Evolutionary conservation across 2,888 invertebrate species (phyloP), one percentile per base, ranked within the genome.

Genomic region (Eristalis intricaria): DNA sequence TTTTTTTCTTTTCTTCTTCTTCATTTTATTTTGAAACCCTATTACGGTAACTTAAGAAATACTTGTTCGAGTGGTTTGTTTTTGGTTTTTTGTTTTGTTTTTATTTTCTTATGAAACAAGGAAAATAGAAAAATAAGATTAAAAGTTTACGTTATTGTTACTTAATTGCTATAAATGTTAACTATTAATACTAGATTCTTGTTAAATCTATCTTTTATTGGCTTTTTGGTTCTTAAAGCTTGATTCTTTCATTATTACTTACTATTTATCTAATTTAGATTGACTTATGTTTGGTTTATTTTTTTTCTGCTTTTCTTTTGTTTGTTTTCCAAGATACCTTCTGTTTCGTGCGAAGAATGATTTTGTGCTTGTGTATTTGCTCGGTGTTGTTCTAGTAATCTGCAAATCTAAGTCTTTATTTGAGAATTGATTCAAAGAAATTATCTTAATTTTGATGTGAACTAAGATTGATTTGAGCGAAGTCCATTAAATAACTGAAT

Each of bases 91-190:
- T 58, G 35, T 65, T 29, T 13, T 58, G 1, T 1, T 43, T 35
- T 29, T 69, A 4, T 26, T 56, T 70, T 69, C 61, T 50, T 77
- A 50, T 64, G 64, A 69, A 81, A 81, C 19, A 5, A 74, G 35
- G 26, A 70, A 66, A 86, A 79, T 75, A 82, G 68, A 82, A 86
- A 86, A 83, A 73, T 73, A 77, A 81, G 58, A 63, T 61, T 40
- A 70, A 43, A n/a, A 32, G 26, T 68, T 74, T 43, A 64, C 64
- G 22, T 78, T 82, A 75, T 70, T 79, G 15, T 75, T 83, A 75
- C 86, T 86, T 82, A 86, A 78, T 86, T 83, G 83, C 86, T 86
- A 86, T 74, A 75, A 83, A 78, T 86, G 86, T 86, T 86, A 86
- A 86, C 86, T 86, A 86, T 86, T 86, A 86, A 86, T 86, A 82